phyloP scores from a whole-genome alignment of 2,888 invertebrate species.

The Acronicta aceris region DNA sequence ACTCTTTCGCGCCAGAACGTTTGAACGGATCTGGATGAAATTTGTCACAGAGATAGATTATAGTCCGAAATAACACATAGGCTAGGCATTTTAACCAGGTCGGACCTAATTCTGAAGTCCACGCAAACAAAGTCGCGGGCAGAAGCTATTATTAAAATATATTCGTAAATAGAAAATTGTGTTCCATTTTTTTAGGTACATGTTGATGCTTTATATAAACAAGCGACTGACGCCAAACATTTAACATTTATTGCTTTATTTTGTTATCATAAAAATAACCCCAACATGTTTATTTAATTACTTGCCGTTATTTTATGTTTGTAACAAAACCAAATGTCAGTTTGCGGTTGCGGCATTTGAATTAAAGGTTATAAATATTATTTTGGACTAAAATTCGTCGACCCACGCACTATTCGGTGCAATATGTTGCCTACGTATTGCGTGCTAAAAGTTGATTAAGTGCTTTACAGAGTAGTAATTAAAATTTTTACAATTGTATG shows the following conservation, averaged over 20 bases:
- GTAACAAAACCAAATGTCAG: constrained; percentile 30
- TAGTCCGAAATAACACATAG: no score
- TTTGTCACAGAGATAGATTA: no score
- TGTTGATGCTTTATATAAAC: constrained; percentile 6
- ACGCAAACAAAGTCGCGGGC: no score
- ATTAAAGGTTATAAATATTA: constrained; percentile 27
- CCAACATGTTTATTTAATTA: constrained; percentile 38
- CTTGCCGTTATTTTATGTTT: constrained; percentile 43
- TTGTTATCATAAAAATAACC: constrained; percentile 22
- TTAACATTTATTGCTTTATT: constrained; percentile 21
- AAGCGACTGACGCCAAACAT: constrained; percentile 18
- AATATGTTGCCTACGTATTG: constrained; percentile 10
- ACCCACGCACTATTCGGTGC: neutral
- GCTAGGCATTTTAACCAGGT: no score
- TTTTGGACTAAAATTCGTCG: constrained; percentile 14
- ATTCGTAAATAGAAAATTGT: no score
- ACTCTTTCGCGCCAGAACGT: no score
- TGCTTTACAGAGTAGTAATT: neutral
- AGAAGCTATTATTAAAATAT: no score
- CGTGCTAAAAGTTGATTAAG: neutral
- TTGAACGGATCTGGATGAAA: no score
- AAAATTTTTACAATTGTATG: neutral
- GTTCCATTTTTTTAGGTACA: no score
- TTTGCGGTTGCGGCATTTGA: constrained; percentile 42
- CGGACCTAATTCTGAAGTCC: no score